Base-by-base conservation (phyloP, 2,797 vertebrate species). In the Mormyrops boulengeri region DNA sequence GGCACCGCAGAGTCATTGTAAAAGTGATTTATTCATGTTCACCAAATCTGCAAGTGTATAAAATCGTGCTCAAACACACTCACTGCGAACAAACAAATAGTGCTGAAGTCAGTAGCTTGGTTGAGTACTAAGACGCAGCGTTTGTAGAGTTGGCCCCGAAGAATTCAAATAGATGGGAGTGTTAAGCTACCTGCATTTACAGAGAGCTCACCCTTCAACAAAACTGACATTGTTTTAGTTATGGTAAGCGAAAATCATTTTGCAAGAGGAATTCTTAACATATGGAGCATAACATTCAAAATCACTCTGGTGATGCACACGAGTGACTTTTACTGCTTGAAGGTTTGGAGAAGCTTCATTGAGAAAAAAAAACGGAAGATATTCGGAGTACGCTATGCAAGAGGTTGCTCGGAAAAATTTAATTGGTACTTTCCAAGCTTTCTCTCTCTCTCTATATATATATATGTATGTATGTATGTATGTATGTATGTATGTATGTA, bases 251-350 rank as follows among this genome's bases (percentile, higher is more conserved):
- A 38, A 55, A 87, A 38, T 52, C 85, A 87, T 87, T 87, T 38
- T 57, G 85, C 85, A 55, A 87, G 6, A 87, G 52, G 85, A 87
- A 87, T 87, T 38, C 53, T 34, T 87, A 57, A 55, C 49, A 87
- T 87, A 57, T 55, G 85, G 52, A 60, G 52, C 85, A 87, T 57
- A 34, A 87, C 52, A 38, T 55, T 87, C 53, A 87, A 19, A 87
- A 87, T 60, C 50, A 87, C 26, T 41, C 85, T 55, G 85, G 30
- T 34, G 85, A 55, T 87, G 85, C 85, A 87, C 85, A 60, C 41
- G 85, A 19, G 26, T 41, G 85, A 87, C 30, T 87, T 87, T 87
- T 87, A 87, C 50, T 60, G 52, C 50, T 57, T n/a, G 8, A 55
- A 38, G 52, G 30, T 55, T 87, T 87, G 85, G 50, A 87, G 50